A percentile compares a stretch with the other conserved stretches of the same genome.
Evolutionary conservation across 64 coral and sea anemone species (phyloP).

Genomic region (Catalaphyllia jardinei): DNA sequence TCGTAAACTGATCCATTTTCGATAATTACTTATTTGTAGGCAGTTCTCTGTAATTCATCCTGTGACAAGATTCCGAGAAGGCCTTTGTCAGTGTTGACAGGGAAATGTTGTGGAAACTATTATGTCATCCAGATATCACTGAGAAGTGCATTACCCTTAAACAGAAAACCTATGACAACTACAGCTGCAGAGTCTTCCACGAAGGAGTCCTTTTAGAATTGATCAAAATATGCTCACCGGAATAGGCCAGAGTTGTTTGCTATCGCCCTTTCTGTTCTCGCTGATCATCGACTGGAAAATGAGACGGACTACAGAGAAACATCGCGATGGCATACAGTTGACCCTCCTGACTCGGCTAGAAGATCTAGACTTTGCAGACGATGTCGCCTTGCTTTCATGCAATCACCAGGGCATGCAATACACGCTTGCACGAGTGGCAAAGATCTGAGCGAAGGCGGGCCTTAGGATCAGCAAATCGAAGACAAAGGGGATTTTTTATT

Average conservation of each 20-base stretch:
- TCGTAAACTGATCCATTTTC: too few species aligned
- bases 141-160: too few species aligned
- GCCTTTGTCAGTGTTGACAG: not conserved
- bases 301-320: not conserved
- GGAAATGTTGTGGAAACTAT: not conserved
- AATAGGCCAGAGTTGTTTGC: not conserved
- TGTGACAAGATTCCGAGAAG: not conserved
- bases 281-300: conserved; percentile 25
- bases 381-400: not conserved
- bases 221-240: not conserved
- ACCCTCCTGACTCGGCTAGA: not conserved
- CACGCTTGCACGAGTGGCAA: not conserved
- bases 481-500: not conserved
- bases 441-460: not conserved
- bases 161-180: too few species aligned
- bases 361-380: conserved; percentile 29
- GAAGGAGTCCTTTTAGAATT: not conserved
- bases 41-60: too few species aligned
- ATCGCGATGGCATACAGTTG: conserved; percentile 31
- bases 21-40: too few species aligned
- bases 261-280: conserved; percentile 30
- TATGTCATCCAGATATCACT: not conserved
- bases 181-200: too few species aligned
- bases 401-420: not conserved
- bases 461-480: conserved; percentile 1